Evolutionary conservation across 2,888 invertebrate genomes (phyloP).

Genomic region (Heliconius cydno): DNA sequence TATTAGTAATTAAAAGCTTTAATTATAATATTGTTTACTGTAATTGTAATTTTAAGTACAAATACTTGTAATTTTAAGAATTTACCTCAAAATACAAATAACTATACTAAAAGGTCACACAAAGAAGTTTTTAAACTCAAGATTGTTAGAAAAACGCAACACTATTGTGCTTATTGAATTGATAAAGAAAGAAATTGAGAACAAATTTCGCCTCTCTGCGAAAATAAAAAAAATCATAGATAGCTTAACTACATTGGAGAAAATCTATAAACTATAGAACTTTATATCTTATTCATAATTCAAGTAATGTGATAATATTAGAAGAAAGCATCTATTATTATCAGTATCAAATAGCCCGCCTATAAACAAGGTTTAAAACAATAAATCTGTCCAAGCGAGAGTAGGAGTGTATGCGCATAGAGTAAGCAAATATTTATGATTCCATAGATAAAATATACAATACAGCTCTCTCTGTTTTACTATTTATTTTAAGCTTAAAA

Average conservation of each 20-base stretch:
- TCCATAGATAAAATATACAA: conserved; percentile 12
- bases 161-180: background rate
- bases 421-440: conserved; percentile 14
- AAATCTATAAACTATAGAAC: background rate
- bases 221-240: no score
- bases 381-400: conserved; percentile 48
- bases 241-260: background rate
- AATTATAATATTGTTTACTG: background rate
- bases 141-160: background rate
- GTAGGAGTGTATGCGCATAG: conserved; percentile 46
- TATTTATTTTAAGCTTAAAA: no score
- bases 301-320: conserved; percentile 31
- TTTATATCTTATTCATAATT: conserved; percentile 17
- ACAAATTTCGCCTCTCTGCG: no score
- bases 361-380: conserved; percentile 45
- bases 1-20: no score
- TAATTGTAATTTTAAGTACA: no score
- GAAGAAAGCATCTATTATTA: conserved; percentile 44
- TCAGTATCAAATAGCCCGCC: conserved; percentile 44
- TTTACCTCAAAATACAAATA: background rate
- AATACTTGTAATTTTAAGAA: background rate
- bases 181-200: background rate
- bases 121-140: background rate
- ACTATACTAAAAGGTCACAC: background rate
- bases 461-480: background rate